Evolutionary conservation across 2,888 invertebrate species (phyloP), one percentile per base, ranked within the genome.

Genomic region (Himalopsyche kuldschensis): DNA sequence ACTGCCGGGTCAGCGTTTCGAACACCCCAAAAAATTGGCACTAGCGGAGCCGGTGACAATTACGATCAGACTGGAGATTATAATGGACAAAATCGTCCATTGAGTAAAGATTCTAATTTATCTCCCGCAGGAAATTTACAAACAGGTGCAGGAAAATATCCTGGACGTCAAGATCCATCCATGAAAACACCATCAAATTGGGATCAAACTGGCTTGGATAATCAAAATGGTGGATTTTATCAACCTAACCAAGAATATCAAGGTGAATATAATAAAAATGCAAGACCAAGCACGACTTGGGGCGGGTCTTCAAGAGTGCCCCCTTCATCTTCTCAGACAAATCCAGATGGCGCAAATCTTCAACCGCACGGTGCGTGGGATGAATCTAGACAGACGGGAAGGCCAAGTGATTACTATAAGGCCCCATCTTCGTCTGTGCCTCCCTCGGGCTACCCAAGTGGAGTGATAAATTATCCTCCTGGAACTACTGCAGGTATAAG

Each of bases 111-210:
- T 55, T 20, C n/a, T 4, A 8, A 20, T 20, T 6, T 24, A 55
- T 20, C 55, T 20, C 24, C 55, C 15, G 15, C 41, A 15, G 41
- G 41, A 11, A 41, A 41, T 15, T 3, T 41, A 4, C 83, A 78
- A 76, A 48, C 75, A 80, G 48, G 47, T 10, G 78, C 79, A 30
- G 81, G 78, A 41, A 76, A 24, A 30, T 78, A 81, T 78, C 41
- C 31, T 55, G 31, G 27, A 24, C n/a, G 15, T 79, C 48, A 27
- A 81, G 32, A 47, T 17, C 55, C 46, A 69, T 85, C 81, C 10
- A 46, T 55, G 17, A 27, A 24, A 75, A 32, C 48, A 41, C 79
- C 63, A 55, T 46, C 85, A 46, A 41, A 15, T 41, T 41, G 41
- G 82, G 86, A 31, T 55, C 79, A 69, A 27, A 35, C 69, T 48